Evolutionary conservation across 1,140 invertebrate species (phyloP).

Genomic region (Anastrepha obliqua): DNA sequence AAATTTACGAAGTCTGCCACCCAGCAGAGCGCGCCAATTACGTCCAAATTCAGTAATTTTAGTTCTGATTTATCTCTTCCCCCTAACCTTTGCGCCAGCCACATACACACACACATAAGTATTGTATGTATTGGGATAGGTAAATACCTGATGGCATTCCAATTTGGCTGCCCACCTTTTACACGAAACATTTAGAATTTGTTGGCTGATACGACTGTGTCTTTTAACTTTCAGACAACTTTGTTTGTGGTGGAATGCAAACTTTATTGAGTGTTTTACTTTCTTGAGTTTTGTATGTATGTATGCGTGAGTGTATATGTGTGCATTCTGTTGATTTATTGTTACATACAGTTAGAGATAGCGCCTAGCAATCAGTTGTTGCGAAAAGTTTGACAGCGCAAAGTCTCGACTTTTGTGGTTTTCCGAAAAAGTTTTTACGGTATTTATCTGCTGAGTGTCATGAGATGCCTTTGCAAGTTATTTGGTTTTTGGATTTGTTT

Average conservation of each 20-base stretch:
- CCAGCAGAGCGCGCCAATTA: no score
- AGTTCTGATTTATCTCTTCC: no score
- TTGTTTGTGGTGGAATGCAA: neutral
- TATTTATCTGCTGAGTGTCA: constrained; percentile 25
- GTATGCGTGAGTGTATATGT: neutral
- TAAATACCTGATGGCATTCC: no score
- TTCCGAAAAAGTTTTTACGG: neutral
- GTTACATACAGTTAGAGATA: neutral
- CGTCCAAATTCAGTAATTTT: no score
- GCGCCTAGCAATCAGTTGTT: constrained; percentile 13
- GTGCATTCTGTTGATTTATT: constrained; percentile 13
- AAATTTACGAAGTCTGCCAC: no score
- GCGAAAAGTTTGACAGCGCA: constrained; percentile 31
- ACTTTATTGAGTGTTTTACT: neutral
- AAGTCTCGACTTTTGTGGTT: constrained; percentile 34
- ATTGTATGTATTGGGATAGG: no score
- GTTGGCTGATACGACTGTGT: constrained; percentile 3
- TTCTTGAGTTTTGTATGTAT: neutral
- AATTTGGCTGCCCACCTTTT: constrained; percentile 5
- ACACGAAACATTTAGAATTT: constrained; percentile 25
- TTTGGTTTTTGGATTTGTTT: no score
- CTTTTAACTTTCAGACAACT: constrained; percentile 15
- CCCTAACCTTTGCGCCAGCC: no score
- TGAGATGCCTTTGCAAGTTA: no score
- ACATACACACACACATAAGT: no score